phyloP scores from a whole-genome alignment of 2,888 invertebrate genomes.

The Exephanes ischioxanthus region DNA sequence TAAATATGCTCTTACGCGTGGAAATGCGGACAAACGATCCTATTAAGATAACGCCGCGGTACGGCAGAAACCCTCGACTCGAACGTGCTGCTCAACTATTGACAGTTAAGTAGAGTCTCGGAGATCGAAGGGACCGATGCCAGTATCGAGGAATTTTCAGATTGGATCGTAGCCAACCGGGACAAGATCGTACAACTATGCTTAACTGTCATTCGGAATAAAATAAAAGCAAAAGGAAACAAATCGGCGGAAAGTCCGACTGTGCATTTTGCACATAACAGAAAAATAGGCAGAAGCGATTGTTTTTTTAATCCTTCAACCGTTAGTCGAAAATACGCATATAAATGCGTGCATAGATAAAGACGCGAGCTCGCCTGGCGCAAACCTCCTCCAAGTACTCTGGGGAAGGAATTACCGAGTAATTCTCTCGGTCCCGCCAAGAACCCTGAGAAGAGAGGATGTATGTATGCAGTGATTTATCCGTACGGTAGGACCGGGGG shows the following conservation, averaged over 20 bases:
- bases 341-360: conserved; percentile 16
- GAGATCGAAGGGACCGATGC: conserved; percentile 54
- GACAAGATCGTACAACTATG: conserved; percentile 60
- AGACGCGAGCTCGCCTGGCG: conserved; percentile 8
- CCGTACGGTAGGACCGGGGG: no score
- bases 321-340: neutral
- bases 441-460: conserved; percentile 49
- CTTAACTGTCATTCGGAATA: conserved; percentile 61
- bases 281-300: neutral
- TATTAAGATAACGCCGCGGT: neutral
- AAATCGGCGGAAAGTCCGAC: neutral
- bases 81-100: conserved; percentile 20
- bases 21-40: neutral
- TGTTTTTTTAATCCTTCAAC: no score
- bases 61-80: conserved; percentile 20
- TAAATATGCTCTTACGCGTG: conserved; percentile 29
- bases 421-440: conserved; percentile 29
- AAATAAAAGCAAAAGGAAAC: conserved; percentile 8
- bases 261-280: neutral
- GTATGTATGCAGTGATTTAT: neutral
- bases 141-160: conserved; percentile 68
- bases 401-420: conserved; percentile 29
- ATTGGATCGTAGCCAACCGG: conserved; percentile 71
- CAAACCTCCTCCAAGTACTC: conserved; percentile 44
- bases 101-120: conserved; percentile 59